These are phyloP conservation scores for Diplodus sargus DNA, from an alignment of 2,797 vertebrate genomes.

Conservation along the genomic window DNA sequence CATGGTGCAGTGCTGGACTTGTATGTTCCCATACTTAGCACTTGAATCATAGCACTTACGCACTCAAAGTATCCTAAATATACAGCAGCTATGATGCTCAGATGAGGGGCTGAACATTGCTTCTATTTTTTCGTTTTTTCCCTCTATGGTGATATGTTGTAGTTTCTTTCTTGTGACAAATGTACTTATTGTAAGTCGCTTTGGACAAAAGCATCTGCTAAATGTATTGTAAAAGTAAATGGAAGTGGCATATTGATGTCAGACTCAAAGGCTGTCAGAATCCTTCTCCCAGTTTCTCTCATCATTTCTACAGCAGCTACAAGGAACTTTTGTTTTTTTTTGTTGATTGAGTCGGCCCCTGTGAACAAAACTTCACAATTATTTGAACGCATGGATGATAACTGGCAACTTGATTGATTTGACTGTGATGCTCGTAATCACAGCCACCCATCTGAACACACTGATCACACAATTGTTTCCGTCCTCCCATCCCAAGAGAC, in stretches of 20 bases:
- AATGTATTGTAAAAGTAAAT: not conserved
- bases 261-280: not conserved
- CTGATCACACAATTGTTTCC: not conserved
- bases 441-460: not conserved
- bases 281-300: not conserved
- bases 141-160: too few relatives aligned
- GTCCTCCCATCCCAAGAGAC: not conserved
- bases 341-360: too few relatives aligned
- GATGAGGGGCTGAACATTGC: too few relatives aligned
- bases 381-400: conserved; percentile 2
- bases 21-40: too few relatives aligned
- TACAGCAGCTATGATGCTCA: too few relatives aligned
- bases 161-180: too few relatives aligned
- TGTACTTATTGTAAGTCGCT: too few relatives aligned
- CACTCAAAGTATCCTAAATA: too few relatives aligned
- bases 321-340: too few relatives aligned
- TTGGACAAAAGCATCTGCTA: too few relatives aligned
- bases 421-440: not conserved
- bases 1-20: conserved; percentile 2
- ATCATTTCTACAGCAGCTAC: not conserved
- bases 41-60: too few relatives aligned
- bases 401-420: not conserved
- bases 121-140: too few relatives aligned
- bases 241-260: not conserved
- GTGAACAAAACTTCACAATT: not conserved